Base-by-base conservation (phyloP, 2,888 invertebrate species). In the Spodoptera picta region DNA sequence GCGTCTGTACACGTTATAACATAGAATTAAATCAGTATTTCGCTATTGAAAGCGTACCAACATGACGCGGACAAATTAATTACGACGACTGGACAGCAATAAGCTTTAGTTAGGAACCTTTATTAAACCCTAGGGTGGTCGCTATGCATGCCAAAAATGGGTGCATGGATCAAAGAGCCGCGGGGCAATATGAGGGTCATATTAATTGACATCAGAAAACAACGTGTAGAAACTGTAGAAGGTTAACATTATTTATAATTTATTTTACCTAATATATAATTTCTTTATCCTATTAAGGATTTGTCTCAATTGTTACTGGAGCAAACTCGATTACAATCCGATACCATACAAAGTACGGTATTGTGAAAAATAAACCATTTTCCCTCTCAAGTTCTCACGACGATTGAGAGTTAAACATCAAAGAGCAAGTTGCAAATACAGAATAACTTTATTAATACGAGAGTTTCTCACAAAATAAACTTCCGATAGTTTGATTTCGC, bases 41-140 rank as follows among this genome's bases (percentile, higher is more conserved):
- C 4, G 44, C 41, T 43, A 49, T 12, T 24, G n/a, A 36, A 43
- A 55, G 41, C 7, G 7, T 19, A 36, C 31, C n/a, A 54, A 46
- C 14, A n/a, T 27, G 12, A 51, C 19, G 19, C 42, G 53, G 24
- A 24, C 45, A 4, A 27, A 53, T 46, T 46, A 42, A 42, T n/a
- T 7, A 50, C 36, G 31, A 36, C 36, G 48, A 12, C 14, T 41
- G 36, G 36, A 50, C 49, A 24, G 11, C 24, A 47, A 47, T 24
- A 47, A 14, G 14, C 10, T 59, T 41, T 27, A 57, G 1, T 19
- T 42, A 10, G 27, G 14, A 41, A 41, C 46, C 59, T 23, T 45
- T 50, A n/a, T n/a, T 10, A 19, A 7, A 7, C 12, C 14, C n/a
- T 49, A 10, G 10, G n/a, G 14, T 31, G n/a, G 9, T 14, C 43